Evolutionary conservation across 2,797 vertebrate species (phyloP).

Genomic region (Mallotus villosus): DNA sequence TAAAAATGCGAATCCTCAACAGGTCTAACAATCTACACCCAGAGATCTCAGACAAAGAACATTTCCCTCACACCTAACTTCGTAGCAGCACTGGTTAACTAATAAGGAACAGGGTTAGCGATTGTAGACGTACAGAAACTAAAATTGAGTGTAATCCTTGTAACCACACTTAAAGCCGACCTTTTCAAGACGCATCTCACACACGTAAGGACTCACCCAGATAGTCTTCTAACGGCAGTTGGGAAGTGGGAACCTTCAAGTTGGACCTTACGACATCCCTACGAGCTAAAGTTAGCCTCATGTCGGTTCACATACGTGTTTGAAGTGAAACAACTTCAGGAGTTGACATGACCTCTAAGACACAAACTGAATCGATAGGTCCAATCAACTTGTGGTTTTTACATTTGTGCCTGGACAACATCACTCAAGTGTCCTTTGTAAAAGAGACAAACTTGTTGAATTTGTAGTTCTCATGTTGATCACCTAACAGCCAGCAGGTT

Average conservation of each 20-base stretch:
- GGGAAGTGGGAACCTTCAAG: too few species aligned
- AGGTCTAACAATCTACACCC: not conserved
- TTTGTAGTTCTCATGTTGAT: too few species aligned
- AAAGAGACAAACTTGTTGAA: not conserved
- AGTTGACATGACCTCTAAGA: not conserved
- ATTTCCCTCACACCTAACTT: constrained; percentile 35
- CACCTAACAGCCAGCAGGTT: too few species aligned
- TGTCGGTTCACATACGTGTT: too few species aligned
- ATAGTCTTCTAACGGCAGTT: constrained; percentile 3
- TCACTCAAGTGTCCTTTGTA: constrained; percentile 17
- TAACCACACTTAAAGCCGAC: not conserved
- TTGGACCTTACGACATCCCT: too few species aligned
- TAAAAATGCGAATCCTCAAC: not conserved
- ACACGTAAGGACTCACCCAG: too few species aligned
- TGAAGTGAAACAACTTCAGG: too few species aligned
- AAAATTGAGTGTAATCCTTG: not conserved
- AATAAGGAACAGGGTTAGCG: constrained; percentile 25
- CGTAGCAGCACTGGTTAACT: constrained; percentile 54
- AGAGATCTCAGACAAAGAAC: not conserved
- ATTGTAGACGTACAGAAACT: constrained; percentile 11
- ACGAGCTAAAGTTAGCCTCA: too few species aligned
- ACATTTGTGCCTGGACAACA: not conserved
- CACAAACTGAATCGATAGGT: too few species aligned
- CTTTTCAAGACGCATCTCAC: not conserved
- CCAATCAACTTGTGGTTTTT: not conserved